Base-by-base conservation (phyloP, 2,888 invertebrate species). In the Dynastes tityus region DNA sequence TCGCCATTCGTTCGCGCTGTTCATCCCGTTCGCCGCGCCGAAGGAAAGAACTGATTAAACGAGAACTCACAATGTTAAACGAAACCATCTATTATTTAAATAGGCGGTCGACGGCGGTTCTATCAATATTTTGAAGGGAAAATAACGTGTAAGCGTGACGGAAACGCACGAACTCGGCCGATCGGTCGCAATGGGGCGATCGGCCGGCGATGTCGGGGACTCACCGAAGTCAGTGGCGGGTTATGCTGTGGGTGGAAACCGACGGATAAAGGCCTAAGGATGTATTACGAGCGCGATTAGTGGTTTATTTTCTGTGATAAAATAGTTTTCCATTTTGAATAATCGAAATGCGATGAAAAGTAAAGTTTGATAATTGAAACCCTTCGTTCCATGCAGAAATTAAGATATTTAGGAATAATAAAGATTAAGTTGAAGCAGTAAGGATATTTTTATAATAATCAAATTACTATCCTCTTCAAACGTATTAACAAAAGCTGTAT, bases 41-140 rank as follows among this genome's bases (percentile, higher is more conserved):
- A 68, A 68, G 40, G 58, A 58, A 73, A 37, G 58, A 40, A 58
- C 73, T 73, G 73, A 73, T 73, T 73, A 73, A 73, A 73, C 73
- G 73, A 45, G 73, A 73, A 73, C 58, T 55, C 73, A 22, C 73
- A 73, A 58, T 58, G 73, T 73, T 73, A 73, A 73, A 73, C 73
- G 73, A 73, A 73, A 73, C 73, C 73, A 73, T 73, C 73, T 73
- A 73, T 73, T 73, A 73, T 73, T 73, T 73, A 73, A 73, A 73
- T 73, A 73, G 73, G 58, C 73, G 58, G 73, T 73, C 73, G 73
- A 37, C 73, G 73, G 58, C 40, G 58, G 73, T 58, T 73, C 73
- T 73, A 73, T 73, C 73, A 73, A 73, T 73, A 73, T 73, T 73
- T 73, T 58, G 73, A 58, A 73, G 73, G 58, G 73, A 73, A 73